These are phyloP conservation scores for Colossoma macropomum DNA, from an alignment of 2,113 vertebrate genomes.

Conservation along the genomic window DNA sequence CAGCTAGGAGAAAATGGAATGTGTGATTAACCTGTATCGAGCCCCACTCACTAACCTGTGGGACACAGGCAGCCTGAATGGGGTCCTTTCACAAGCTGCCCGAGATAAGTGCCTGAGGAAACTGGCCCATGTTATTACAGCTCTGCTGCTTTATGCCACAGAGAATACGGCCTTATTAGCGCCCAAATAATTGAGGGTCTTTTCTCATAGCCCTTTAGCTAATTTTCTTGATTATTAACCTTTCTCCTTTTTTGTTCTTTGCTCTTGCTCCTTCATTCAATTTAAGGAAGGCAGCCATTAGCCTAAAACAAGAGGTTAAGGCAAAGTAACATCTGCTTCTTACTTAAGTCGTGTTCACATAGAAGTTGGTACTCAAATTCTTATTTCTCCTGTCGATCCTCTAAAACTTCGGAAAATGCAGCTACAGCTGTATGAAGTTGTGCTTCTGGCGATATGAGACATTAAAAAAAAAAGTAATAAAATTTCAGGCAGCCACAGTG, in stretches of 20 bases:
- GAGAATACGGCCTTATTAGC: conserved; percentile 59
- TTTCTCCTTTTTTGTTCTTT: conserved; percentile 11
- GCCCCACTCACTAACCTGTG: conserved; percentile 50
- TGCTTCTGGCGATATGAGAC: not conserved
- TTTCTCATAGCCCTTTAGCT: conserved; percentile 49
- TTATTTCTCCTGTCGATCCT: not conserved
- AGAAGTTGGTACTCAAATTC: not conserved
- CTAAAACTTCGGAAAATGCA: not conserved
- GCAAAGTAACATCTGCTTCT: conserved; percentile 6
- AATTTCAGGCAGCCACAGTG: not conserved
- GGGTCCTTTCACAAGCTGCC: conserved; percentile 47
- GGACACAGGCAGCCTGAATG: conserved; percentile 40
- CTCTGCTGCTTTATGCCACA: conserved; percentile 37
- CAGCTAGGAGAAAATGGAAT: conserved; percentile 47
- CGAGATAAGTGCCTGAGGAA: conserved; percentile 54
- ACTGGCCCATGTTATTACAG: conserved; percentile 53
- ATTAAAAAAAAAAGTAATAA: conserved; percentile 26
- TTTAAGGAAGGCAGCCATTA: not conserved
- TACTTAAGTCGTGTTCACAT: not conserved
- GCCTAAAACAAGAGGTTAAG: not conserved
- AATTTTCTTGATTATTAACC: conserved; percentile 57
- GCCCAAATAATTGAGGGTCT: conserved; percentile 55
- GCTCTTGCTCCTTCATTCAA: not conserved
- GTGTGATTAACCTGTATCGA: conserved; percentile 52
- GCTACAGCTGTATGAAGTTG: not conserved